Conservation (phyloP, 2,797 vertebrate species). For the Sardinella longiceps region DNA sequence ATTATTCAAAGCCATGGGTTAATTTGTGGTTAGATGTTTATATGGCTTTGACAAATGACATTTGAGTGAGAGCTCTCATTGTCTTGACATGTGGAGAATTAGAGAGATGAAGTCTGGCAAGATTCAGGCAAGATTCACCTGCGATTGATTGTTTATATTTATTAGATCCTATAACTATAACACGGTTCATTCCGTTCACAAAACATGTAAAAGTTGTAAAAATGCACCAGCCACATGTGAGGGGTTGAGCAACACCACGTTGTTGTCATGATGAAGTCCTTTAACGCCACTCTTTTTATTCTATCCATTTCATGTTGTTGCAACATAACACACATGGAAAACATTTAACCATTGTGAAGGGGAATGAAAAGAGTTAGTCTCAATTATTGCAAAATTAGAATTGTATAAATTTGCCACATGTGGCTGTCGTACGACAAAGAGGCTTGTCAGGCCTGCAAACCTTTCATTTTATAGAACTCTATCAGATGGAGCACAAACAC, state of each 20-base stretch:
- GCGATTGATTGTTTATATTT: not conserved
- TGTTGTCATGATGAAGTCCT: not conserved
- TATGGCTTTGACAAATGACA: not conserved
- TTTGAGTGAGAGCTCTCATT: not conserved
- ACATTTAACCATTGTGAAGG: not conserved
- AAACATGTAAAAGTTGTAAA: not conserved
- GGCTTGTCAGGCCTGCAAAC: slow-evolving; percentile 37
- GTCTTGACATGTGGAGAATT: not conserved
- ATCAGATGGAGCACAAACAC: slow-evolving; percentile 43
- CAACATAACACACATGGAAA: slow-evolving; percentile 3
- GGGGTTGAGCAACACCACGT: not conserved
- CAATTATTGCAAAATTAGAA: slow-evolving; percentile 23
- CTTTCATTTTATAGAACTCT: slow-evolving; percentile 39
- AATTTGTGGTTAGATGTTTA: not conserved
- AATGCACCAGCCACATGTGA: not conserved
- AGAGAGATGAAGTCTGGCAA: not conserved
- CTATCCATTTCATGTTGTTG: not conserved
- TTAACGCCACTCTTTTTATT: not conserved
- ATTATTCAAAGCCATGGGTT: slow-evolving; percentile 18
- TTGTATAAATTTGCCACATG: slow-evolving; percentile 11
- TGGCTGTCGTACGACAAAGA: not conserved
- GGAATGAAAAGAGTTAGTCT: not conserved
- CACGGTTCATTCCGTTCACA: not conserved
- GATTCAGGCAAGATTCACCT: not conserved
- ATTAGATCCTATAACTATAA: not conserved